Percentiles rank a stretch among this genome's conserved stretches.
Evolutionary conservation across 2,888 invertebrate species (phyloP).

Genomic region (Nysson spinosus): DNA sequence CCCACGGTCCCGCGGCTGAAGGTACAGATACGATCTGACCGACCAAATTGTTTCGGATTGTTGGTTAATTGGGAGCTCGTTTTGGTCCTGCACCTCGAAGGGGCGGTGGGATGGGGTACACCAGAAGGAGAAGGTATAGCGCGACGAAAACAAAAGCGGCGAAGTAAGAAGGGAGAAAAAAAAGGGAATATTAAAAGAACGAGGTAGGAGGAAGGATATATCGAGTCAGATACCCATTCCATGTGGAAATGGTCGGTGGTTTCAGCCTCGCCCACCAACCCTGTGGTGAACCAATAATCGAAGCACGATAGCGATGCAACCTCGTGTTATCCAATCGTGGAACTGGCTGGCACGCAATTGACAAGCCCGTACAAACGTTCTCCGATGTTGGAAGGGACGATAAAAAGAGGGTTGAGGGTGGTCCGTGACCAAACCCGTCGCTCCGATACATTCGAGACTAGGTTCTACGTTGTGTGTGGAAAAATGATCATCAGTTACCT

Average conservation of each 20-base stretch:
- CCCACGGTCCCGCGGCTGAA: slow-evolving; percentile 29
- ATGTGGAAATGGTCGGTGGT: slow-evolving; percentile 54
- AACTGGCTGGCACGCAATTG: slow-evolving; percentile 52
- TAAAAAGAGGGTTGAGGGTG: slow-evolving; percentile 6
- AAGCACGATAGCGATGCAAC: slow-evolving; percentile 54
- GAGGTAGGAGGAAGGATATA: slow-evolving; percentile 36
- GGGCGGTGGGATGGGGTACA: too few relatives aligned
- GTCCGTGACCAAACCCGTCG: too few relatives aligned
- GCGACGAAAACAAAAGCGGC: slow-evolving; percentile 18
- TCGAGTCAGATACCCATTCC: slow-evolving; percentile 29
- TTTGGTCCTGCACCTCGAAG: slow-evolving; percentile 58
- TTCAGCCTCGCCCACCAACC: slow-evolving; percentile 66
- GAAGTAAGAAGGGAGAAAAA: slow-evolving; percentile 29
- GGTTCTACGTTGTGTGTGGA: too few relatives aligned
- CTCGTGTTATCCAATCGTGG: slow-evolving; percentile 60
- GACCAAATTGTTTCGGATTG: slow-evolving; percentile 75
- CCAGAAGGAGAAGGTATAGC: slow-evolving; percentile 17
- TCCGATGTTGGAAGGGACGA: too few relatives aligned
- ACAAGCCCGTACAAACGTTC: slow-evolving; percentile 28
- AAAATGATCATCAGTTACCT: too few relatives aligned
- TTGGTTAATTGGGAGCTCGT: slow-evolving; percentile 75
- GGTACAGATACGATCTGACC: slow-evolving; percentile 68
- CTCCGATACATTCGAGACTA: too few relatives aligned
- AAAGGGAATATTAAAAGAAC: slow-evolving; percentile 32
- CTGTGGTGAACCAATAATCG: slow-evolving; percentile 65